Percentiles rank a stretch among this genome's conserved stretches.
phyloP scores from a whole-genome alignment of 2,888 invertebrate genomes.

The Mythimna loreyi region DNA sequence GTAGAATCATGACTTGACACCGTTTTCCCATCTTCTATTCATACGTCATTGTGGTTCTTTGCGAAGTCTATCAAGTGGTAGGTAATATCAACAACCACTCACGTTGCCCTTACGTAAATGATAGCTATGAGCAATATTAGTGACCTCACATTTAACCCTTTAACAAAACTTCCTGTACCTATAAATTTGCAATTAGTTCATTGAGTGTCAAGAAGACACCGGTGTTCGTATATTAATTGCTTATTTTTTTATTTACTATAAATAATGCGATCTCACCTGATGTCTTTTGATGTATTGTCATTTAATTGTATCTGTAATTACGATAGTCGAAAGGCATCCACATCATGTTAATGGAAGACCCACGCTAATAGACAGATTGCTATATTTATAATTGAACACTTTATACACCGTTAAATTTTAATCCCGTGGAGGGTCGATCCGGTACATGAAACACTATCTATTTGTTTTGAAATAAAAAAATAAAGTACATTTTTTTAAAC shows the following conservation, averaged over 20 bases:
- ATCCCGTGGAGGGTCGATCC: too few species aligned
- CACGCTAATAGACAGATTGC: neutral
- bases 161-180: conserved; percentile 9
- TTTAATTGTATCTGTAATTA: too few species aligned
- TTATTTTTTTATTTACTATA: too few species aligned
- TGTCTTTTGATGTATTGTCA: too few species aligned
- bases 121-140: conserved; percentile 13
- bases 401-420: too few species aligned
- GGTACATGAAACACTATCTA: too few species aligned
- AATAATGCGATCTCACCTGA: too few species aligned
- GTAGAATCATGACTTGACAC: conserved; percentile 5
- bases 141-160: conserved; percentile 8
- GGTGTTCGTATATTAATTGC: too few species aligned
- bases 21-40: neutral
- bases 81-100: conserved; percentile 14
- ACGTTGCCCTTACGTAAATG: conserved; percentile 2
- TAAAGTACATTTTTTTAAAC: too few species aligned
- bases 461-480: too few species aligned
- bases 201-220: too few species aligned
- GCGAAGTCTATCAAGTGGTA: neutral
- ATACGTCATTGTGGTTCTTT: conserved; percentile 39
- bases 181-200: neutral
- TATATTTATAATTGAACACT: neutral
- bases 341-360: neutral
- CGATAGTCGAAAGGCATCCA: too few species aligned